Evolutionary conservation across 53 echinoderm and acorn worm species (phyloP).

Genomic region (Echinometra lucunter): DNA sequence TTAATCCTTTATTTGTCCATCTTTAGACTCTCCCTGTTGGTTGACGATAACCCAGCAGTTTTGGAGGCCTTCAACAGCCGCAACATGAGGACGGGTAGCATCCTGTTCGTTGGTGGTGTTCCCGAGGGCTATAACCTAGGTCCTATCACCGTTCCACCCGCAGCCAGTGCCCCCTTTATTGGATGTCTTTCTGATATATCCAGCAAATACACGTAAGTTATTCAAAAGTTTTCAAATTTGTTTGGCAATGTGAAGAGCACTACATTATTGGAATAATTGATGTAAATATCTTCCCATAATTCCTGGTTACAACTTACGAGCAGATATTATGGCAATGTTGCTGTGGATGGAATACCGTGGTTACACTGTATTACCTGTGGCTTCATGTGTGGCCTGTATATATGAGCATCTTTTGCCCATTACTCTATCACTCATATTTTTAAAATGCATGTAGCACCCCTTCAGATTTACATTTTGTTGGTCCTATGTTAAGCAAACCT

Average conservation of each 20-base stretch:
- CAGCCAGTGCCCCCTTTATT: slow-evolving; percentile 70
- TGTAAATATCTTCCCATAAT: neutral
- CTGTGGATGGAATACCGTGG: neutral
- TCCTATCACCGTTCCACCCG: slow-evolving; percentile 64
- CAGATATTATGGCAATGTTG: neutral
- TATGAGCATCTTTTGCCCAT: neutral
- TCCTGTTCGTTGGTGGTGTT: slow-evolving; percentile 80
- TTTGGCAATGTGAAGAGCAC: neutral
- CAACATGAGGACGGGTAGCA: slow-evolving; percentile 65
- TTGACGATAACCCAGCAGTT: slow-evolving; percentile 62
- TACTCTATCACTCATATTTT: too few relatives aligned
- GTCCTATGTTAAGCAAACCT: too few relatives aligned
- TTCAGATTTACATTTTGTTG: too few relatives aligned
- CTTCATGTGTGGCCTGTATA: neutral
- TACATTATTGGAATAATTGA: neutral
- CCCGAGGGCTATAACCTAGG: slow-evolving; percentile 68
- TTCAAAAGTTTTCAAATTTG: neutral
- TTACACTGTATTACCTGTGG: neutral
- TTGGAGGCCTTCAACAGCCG: slow-evolving; percentile 57
- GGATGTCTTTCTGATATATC: slow-evolving; percentile 87
- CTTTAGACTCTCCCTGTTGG: slow-evolving; percentile 60
- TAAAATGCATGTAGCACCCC: too few relatives aligned
- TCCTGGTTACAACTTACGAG: neutral
- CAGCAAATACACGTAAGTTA: slow-evolving; percentile 75
- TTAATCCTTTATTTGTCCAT: too few relatives aligned